phyloP scores from a whole-genome alignment of 2,888 invertebrate genomes.

The Nemotelus pantherinus region DNA sequence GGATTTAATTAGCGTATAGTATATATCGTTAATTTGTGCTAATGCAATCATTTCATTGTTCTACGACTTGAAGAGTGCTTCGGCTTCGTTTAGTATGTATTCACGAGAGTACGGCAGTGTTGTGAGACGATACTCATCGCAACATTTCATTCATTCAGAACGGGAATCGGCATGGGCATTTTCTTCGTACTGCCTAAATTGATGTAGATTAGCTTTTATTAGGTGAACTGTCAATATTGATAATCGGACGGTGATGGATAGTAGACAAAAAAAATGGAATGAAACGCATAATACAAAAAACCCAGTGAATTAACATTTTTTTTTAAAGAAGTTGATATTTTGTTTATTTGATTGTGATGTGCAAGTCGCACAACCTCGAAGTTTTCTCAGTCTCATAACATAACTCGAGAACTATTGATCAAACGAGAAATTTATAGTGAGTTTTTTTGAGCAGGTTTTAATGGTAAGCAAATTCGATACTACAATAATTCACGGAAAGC shows the following conservation, averaged over 20 bases:
- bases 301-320: background rate
- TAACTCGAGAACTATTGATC: no score
- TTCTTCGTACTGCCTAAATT: background rate
- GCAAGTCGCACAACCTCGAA: background rate
- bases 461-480: no score
- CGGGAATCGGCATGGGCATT: background rate
- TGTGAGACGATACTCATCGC: background rate
- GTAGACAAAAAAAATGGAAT: no score
- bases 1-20: conserved; percentile 40
- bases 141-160: conserved; percentile 26
- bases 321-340: background rate
- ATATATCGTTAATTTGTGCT: conserved; percentile 36
- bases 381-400: no score
- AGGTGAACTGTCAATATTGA: conserved; percentile 33
- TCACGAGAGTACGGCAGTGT: conserved; percentile 19
- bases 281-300: background rate
- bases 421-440: no score
- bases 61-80: conserved; percentile 12
- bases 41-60: conserved; percentile 42
- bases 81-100: background rate
- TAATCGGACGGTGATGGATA: conserved; percentile 12
- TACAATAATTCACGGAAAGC: no score
- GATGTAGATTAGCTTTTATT: conserved; percentile 6
- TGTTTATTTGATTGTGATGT: background rate
- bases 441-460: no score